A percentile compares a stretch with the other conserved stretches of the same genome.
Evolutionary conservation across 2,113 vertebrate species (phyloP).

Genomic region (Pterophyllum scalare): DNA sequence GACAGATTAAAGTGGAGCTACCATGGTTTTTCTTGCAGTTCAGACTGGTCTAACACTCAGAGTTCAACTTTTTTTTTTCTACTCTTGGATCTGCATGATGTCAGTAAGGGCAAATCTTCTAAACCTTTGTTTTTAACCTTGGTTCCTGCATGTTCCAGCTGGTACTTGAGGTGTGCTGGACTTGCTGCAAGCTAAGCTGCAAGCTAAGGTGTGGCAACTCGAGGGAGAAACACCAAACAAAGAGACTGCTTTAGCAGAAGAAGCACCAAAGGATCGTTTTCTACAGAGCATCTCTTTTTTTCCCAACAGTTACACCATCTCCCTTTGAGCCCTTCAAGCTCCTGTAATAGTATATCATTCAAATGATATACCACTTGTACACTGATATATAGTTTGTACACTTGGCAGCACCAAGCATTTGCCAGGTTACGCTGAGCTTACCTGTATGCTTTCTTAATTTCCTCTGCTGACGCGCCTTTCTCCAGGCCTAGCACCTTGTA

Average conservation of each 20-base stretch:
- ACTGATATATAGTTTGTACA: too few species aligned
- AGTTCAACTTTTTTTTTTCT: background rate
- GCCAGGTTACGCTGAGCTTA: slow-evolving; percentile 42
- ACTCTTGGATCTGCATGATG: background rate
- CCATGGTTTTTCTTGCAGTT: background rate
- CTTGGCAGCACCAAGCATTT: too few species aligned
- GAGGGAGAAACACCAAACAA: too few species aligned
- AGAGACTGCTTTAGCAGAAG: background rate
- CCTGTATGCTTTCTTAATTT: slow-evolving; percentile 94
- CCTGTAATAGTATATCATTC: background rate
- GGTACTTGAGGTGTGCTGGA: background rate
- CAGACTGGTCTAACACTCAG: background rate
- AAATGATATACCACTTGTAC: background rate
- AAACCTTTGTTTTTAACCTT: too few species aligned
- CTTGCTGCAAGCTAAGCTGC: background rate
- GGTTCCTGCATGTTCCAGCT: too few species aligned
- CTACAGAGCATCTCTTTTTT: background rate
- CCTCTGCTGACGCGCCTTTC: slow-evolving; percentile 89
- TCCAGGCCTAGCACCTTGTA: slow-evolving; percentile 89
- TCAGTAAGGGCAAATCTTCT: too few species aligned
- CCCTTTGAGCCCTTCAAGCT: too few species aligned
- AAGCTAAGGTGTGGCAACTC: background rate
- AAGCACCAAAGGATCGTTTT: background rate
- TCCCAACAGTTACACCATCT: background rate
- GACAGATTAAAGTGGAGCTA: background rate